These are phyloP conservation scores for Anoura caudifer DNA, from an alignment of 2,113 vertebrate genomes.

Conservation along the genomic window DNA sequence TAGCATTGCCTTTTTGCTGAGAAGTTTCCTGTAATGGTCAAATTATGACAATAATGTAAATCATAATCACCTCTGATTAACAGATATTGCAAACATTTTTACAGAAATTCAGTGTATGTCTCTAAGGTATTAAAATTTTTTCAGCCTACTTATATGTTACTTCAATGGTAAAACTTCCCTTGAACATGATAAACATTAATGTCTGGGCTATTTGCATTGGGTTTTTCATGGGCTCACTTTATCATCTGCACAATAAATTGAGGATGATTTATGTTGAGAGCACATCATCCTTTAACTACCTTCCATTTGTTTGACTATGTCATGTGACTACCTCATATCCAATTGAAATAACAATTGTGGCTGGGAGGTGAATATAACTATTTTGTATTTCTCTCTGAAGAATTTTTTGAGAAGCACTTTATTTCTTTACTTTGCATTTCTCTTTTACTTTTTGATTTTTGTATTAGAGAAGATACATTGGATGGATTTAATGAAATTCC, in stretches of 20 bases:
- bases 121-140: conserved; percentile 33
- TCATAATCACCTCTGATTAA: conserved; percentile 1
- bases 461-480: background rate
- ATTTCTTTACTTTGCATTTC: background rate
- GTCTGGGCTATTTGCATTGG: conserved; percentile 38
- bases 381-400: background rate
- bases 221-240: conserved; percentile 65
- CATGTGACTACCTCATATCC: conserved; percentile 61
- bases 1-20: background rate
- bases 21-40: background rate
- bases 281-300: conserved; percentile 69
- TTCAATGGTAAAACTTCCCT: conserved; percentile 19
- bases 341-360: conserved; percentile 64
- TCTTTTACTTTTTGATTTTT: background rate
- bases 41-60: background rate
- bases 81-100: conserved; percentile 37
- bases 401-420: background rate
- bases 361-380: background rate
- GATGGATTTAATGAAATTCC: background rate
- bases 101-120: conserved; percentile 19
- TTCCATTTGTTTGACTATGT: conserved; percentile 63
- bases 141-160: background rate
- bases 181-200: conserved; percentile 65
- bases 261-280: conserved; percentile 68
- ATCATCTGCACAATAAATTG: conserved; percentile 71